These are phyloP conservation scores for Amblyjoppa proteus DNA, from an alignment of 2,888 invertebrate genomes.

Conservation along the genomic window DNA sequence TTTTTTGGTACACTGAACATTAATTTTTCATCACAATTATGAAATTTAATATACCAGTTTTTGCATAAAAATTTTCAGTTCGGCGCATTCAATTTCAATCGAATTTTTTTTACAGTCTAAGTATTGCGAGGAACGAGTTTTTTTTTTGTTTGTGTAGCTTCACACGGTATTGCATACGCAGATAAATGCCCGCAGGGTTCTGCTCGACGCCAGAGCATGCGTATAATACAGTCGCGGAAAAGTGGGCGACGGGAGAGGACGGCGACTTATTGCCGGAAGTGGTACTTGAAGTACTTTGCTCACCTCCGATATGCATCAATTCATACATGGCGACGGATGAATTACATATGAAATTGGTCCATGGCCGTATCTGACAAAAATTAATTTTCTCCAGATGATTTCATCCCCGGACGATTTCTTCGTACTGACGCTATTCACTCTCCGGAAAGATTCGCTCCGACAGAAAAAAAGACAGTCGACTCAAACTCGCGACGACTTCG, in stretches of 20 bases:
- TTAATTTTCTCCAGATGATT: neutral
- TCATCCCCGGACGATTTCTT: neutral
- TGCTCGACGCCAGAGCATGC: neutral
- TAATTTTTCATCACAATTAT: too few relatives aligned
- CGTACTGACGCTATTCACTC: neutral
- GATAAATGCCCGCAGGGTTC: neutral
- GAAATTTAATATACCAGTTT: too few relatives aligned
- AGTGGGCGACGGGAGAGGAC: slow-evolving; percentile 4
- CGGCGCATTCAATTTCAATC: too few relatives aligned
- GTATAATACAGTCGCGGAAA: neutral
- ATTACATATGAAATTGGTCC: too few relatives aligned
- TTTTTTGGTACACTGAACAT: too few relatives aligned
- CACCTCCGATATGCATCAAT: too few relatives aligned
- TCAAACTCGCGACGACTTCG: neutral
- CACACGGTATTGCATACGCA: neutral
- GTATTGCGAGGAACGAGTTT: neutral
- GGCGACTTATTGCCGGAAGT: neutral
- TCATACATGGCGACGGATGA: too few relatives aligned
- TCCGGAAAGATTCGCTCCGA: neutral
- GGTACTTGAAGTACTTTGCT: too few relatives aligned
- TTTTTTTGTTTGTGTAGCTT: neutral
- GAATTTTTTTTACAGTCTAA: neutral
- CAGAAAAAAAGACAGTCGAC: neutral
- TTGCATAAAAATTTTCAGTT: too few relatives aligned
- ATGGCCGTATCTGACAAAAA: too few relatives aligned